Percentiles rank a stretch among this genome's conserved stretches.
These are phyloP conservation scores for Montipora capitata DNA, from an alignment of 92 coral and sea anemone species.

Conservation along the genomic window DNA sequence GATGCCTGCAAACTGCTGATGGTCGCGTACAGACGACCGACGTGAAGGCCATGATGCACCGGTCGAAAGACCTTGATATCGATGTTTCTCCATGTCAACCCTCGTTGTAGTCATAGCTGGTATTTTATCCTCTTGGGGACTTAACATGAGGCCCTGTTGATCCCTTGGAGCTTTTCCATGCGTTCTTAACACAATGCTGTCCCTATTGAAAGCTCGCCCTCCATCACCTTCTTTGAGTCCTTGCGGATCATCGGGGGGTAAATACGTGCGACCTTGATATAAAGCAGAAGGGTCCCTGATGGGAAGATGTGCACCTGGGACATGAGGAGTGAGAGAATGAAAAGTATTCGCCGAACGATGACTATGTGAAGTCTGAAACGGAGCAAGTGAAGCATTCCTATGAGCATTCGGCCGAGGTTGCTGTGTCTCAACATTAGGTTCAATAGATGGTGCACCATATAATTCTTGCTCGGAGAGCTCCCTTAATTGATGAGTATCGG, in stretches of 20 bases:
- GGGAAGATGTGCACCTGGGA: not conserved
- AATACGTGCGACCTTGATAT: too few species aligned
- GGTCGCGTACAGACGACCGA: too few species aligned
- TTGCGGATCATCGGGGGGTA: too few species aligned
- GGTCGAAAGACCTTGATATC: not conserved
- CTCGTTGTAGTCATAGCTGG: not conserved
- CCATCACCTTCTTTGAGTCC: too few species aligned
- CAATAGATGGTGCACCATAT: constrained; percentile 19
- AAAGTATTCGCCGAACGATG: not conserved
- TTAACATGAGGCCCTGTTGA: not conserved
- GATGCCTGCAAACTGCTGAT: too few species aligned
- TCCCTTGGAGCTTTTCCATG: not conserved
- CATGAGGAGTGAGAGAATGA: not conserved
- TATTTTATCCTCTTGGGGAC: not conserved
- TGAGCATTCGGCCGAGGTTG: not conserved
- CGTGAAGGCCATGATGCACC: not conserved
- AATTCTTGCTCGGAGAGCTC: constrained; percentile 1
- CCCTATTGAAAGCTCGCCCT: too few species aligned
- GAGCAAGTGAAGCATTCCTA: not conserved
- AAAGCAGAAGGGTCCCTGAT: too few species aligned
- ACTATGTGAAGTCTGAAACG: not conserved
- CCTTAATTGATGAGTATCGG: not conserved
- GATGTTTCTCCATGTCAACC: not conserved
- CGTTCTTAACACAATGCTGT: too few species aligned
- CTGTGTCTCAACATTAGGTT: not conserved